Conservation (phyloP, 1,140 invertebrate species). For the Odontomachus brunneus region DNA sequence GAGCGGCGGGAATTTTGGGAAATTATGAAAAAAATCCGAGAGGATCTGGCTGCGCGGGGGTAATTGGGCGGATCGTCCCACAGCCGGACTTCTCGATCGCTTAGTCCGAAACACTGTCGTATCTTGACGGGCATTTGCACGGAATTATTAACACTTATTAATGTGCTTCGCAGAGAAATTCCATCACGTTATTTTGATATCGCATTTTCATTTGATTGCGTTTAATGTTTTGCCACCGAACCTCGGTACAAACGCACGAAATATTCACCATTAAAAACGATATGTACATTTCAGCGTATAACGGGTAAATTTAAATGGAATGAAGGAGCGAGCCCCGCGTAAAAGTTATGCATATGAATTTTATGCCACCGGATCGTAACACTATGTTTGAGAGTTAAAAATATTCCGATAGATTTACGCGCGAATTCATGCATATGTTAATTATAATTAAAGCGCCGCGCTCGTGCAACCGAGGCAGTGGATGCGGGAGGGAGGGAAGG, state of each 20-base stretch:
- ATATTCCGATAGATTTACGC: slow-evolving; percentile 59
- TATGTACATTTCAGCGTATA: slow-evolving; percentile 59
- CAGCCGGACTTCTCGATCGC: neutral
- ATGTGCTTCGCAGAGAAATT: slow-evolving; percentile 47
- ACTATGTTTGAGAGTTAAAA: slow-evolving; percentile 57
- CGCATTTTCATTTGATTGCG: slow-evolving; percentile 60
- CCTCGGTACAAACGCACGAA: slow-evolving; percentile 54
- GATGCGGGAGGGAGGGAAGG: too few species aligned
- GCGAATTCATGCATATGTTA: slow-evolving; percentile 58
- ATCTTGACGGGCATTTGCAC: slow-evolving; percentile 27
- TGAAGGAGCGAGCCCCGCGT: slow-evolving; percentile 53
- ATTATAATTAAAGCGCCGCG: slow-evolving; percentile 50
- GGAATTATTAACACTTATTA: slow-evolving; percentile 61
- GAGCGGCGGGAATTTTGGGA: too few species aligned
- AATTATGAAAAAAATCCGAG: neutral
- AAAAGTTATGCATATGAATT: slow-evolving; percentile 63
- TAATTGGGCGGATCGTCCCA: neutral
- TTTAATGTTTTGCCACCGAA: slow-evolving; percentile 61
- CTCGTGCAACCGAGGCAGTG: too few species aligned
- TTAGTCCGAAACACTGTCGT: slow-evolving; percentile 34
- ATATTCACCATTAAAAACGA: slow-evolving; percentile 60
- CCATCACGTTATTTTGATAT: slow-evolving; percentile 56
- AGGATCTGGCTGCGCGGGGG: neutral
- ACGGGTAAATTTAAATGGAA: slow-evolving; percentile 59
- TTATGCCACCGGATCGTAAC: slow-evolving; percentile 56